phyloP scores from a whole-genome alignment of 2,113 vertebrate genomes.

The Taxidea taxus region DNA sequence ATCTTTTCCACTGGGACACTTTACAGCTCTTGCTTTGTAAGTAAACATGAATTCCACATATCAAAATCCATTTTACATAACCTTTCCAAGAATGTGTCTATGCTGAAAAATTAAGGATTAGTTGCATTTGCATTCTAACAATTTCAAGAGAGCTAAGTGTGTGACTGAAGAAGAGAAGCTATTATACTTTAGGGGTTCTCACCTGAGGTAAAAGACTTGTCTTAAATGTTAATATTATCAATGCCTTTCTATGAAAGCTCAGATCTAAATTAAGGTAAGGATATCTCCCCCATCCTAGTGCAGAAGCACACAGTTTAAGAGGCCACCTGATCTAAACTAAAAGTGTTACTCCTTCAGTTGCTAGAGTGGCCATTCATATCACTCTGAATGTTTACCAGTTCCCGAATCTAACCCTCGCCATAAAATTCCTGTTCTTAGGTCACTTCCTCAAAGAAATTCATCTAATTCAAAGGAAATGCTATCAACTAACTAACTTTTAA shows the following conservation, averaged over 20 bases:
- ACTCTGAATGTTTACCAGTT: background rate
- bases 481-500: background rate
- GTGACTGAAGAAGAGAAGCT: background rate
- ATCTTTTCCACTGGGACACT: background rate
- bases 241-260: background rate
- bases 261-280: background rate
- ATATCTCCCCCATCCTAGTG: background rate
- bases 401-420: background rate
- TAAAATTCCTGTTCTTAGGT: background rate
- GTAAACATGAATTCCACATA: background rate
- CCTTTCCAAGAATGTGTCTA: background rate
- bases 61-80: background rate
- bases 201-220: background rate
- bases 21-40: background rate
- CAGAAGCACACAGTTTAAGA: background rate
- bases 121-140: background rate
- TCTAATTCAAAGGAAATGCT: background rate
- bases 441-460: background rate
- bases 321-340: background rate
- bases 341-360: background rate
- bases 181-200: background rate
- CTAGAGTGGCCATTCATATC: background rate
- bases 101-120: background rate
- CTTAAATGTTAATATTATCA: background rate
- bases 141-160: background rate